Conservation (phyloP, 2,888 invertebrate species). For the Hetaerina titia region DNA sequence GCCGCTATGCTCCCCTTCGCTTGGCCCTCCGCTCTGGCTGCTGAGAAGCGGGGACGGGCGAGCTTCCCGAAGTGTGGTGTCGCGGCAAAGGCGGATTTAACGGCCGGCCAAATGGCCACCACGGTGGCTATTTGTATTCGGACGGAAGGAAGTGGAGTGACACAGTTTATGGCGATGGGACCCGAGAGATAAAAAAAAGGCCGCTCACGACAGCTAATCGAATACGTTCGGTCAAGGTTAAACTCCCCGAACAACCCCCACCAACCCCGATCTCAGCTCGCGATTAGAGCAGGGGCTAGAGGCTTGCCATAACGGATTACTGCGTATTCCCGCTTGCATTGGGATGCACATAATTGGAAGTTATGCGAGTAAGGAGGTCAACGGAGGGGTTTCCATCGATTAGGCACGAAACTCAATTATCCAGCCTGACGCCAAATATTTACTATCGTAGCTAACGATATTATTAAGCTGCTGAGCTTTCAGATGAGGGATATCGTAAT, state of each 20-base stretch:
- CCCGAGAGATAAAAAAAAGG: background rate
- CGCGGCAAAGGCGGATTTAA: background rate
- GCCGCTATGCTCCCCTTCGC: too few species aligned
- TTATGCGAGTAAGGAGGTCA: background rate
- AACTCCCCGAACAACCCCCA: background rate
- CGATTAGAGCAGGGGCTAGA: background rate
- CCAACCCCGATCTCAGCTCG: background rate
- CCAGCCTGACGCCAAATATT: background rate
- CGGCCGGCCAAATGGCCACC: background rate
- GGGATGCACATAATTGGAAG: background rate
- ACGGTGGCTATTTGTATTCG: background rate
- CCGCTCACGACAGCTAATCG: constrained; percentile 16
- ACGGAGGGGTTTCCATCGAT: background rate
- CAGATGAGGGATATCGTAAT: background rate
- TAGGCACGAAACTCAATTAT: background rate
- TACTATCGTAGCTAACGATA: background rate
- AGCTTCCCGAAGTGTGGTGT: background rate
- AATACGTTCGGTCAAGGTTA: constrained; percentile 43
- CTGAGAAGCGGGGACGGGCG: background rate
- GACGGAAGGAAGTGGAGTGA: constrained; percentile 43
- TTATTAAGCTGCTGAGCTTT: background rate
- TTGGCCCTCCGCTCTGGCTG: too few species aligned
- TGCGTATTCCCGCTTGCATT: background rate
- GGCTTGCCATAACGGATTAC: background rate
- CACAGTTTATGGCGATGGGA: constrained; percentile 29